phyloP scores from a whole-genome alignment of 2,113 vertebrate species.

The Sebastes schlegelii region DNA sequence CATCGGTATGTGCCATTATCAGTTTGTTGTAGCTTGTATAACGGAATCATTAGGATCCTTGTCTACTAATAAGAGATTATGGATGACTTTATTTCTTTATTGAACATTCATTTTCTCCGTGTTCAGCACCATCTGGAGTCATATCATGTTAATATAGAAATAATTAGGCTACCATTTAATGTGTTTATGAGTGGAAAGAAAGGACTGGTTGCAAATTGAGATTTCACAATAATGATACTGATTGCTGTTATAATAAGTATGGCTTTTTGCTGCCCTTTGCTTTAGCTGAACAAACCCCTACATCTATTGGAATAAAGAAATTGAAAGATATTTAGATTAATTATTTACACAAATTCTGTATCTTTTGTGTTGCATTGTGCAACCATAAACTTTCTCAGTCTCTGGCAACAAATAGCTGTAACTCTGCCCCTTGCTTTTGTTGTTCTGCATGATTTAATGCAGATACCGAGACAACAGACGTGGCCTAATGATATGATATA shows the following conservation, averaged over 20 bases:
- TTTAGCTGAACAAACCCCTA: not conserved
- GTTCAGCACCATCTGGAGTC: constrained; percentile 2
- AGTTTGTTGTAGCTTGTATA: not conserved
- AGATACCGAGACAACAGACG: constrained; percentile 5
- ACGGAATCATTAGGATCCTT: not conserved
- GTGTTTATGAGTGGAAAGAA: not conserved
- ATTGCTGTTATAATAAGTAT: not conserved
- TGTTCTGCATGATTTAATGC: constrained; percentile 22
- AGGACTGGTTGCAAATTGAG: not conserved
- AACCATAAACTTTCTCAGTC: not conserved
- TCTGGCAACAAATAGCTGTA: constrained; percentile 1
- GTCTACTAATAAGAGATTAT: constrained; percentile 3
- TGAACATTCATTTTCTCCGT: not conserved
- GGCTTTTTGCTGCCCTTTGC: not conserved
- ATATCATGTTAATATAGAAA: not conserved
- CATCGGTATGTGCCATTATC: not conserved
- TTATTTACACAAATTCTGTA: not conserved
- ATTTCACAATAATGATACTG: not conserved
- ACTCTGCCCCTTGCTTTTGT: not conserved
- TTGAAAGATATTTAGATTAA: not conserved
- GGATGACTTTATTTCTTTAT: constrained; percentile 43
- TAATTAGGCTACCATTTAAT: not conserved
- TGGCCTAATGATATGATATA: not conserved
- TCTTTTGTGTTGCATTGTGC: not conserved
- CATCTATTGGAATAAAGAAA: not conserved